Percentiles rank a stretch among this genome's conserved stretches.
Conservation (phyloP, 2,888 invertebrate genomes). For the Caenorhabditis auriculariae region DNA sequence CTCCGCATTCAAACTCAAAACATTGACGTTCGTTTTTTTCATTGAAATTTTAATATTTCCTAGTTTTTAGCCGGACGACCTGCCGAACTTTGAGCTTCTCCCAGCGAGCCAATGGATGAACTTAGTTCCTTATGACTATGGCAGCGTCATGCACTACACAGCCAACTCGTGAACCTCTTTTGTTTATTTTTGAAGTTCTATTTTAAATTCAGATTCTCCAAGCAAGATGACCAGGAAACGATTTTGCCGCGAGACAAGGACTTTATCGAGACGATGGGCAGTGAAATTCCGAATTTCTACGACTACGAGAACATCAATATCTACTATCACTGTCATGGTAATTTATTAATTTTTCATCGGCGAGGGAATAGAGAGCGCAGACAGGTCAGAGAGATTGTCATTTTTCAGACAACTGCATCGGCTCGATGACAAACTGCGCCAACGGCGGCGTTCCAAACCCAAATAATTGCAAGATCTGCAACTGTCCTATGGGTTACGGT, state of each 20-base stretch:
- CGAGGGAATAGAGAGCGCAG: neutral
- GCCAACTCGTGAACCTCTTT: constrained; percentile 22
- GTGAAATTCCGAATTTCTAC: constrained; percentile 30
- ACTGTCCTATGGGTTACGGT: constrained; percentile 34
- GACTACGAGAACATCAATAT: constrained; percentile 33
- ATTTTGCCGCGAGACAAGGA: constrained; percentile 23
- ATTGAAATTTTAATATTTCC: neutral
- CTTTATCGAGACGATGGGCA: constrained; percentile 33
- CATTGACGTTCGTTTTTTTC: constrained; percentile 15
- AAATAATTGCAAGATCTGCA: constrained; percentile 27
- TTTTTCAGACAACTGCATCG: neutral
- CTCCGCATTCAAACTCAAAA: constrained; percentile 20
- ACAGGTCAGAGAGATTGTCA: neutral
- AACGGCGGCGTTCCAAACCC: constrained; percentile 38
- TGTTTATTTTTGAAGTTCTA: neutral
- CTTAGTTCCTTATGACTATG: constrained; percentile 29
- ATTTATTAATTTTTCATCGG: neutral
- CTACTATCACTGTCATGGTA: constrained; percentile 26
- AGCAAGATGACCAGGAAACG: constrained; percentile 21
- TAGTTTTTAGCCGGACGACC: constrained; percentile 16
- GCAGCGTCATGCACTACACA: constrained; percentile 33
- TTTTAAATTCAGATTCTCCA: constrained; percentile 16
- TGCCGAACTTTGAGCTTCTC: constrained; percentile 27
- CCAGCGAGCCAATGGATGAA: constrained; percentile 27
- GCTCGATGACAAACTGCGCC: constrained; percentile 14